phyloP scores from a whole-genome alignment of 2,113 vertebrate species.

The Cryptotis parvus region DNA sequence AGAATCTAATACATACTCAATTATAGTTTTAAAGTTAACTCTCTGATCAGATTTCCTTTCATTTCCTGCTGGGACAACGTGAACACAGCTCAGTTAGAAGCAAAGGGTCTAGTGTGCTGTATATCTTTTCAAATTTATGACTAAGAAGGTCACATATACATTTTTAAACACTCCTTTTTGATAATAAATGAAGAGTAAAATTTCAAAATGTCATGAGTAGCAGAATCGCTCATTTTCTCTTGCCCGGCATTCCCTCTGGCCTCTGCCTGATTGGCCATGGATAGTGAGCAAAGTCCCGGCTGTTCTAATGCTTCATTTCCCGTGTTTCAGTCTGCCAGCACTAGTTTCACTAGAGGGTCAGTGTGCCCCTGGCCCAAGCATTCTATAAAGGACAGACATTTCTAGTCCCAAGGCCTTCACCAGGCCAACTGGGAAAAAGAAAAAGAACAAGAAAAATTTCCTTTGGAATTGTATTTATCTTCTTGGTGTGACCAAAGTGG shows the following conservation, averaged over 20 bases:
- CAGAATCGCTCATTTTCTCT: constrained; percentile 77
- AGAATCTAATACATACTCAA: constrained; percentile 67
- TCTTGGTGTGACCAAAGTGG: background rate
- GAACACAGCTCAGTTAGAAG: constrained; percentile 73
- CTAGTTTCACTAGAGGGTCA: background rate
- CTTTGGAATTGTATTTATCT: background rate
- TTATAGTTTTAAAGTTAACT: constrained; percentile 74
- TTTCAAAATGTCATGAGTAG: constrained; percentile 83
- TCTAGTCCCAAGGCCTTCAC: background rate
- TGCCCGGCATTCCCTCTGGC: background rate
- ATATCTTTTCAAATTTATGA: constrained; percentile 83
- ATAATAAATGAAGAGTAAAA: constrained; percentile 84
- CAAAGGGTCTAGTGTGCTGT: constrained; percentile 79
- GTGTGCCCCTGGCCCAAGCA: background rate
- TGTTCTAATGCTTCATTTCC: background rate
- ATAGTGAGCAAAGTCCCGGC: background rate
- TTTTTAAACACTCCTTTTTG: constrained; percentile 87
- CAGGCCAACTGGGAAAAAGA: background rate
- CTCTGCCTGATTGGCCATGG: constrained; percentile 54
- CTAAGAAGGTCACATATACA: constrained; percentile 88
- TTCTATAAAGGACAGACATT: background rate
- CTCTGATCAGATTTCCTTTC: constrained; percentile 79
- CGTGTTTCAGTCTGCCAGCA: background rate
- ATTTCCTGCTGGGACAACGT: constrained; percentile 80
- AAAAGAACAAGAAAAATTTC: background rate